These are phyloP conservation scores for Heterodera filipjevi DNA, from an alignment of 2,888 invertebrate species.

Conservation along the genomic window DNA sequence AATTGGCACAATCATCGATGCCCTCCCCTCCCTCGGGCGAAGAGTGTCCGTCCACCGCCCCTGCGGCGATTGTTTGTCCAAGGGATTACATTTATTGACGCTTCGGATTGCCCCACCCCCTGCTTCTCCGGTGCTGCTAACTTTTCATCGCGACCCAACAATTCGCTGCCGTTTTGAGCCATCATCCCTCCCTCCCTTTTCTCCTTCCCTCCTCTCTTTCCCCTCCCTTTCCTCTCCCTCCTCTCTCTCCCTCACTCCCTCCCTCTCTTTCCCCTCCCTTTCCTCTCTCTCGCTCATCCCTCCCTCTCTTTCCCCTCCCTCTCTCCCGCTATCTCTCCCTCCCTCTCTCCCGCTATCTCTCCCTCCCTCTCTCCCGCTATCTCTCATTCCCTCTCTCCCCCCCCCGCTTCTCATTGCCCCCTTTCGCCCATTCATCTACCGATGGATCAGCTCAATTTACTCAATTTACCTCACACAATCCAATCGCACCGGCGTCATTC, in stretches of 20 bases:
- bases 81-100: slow-evolving; percentile 3
- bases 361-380: background rate
- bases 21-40: background rate
- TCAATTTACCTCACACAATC: background rate
- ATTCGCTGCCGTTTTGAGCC: background rate
- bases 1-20: background rate
- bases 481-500: background rate
- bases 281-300: background rate
- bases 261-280: too few relatives aligned
- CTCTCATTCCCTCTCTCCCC: background rate
- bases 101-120: background rate
- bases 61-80: slow-evolving; percentile 8
- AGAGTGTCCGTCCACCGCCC: background rate
- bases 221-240: too few relatives aligned
- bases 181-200: background rate
- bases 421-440: background rate
- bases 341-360: background rate
- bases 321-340: background rate
- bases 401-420: too few relatives aligned
- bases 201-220: background rate
- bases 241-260: background rate
- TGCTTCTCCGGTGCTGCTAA: background rate
- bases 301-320: too few relatives aligned
- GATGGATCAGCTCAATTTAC: slow-evolving; percentile 5
- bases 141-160: slow-evolving; percentile 1